phyloP scores from a whole-genome alignment of 2,113 vertebrate species.

The Myiopsitta monachus region DNA sequence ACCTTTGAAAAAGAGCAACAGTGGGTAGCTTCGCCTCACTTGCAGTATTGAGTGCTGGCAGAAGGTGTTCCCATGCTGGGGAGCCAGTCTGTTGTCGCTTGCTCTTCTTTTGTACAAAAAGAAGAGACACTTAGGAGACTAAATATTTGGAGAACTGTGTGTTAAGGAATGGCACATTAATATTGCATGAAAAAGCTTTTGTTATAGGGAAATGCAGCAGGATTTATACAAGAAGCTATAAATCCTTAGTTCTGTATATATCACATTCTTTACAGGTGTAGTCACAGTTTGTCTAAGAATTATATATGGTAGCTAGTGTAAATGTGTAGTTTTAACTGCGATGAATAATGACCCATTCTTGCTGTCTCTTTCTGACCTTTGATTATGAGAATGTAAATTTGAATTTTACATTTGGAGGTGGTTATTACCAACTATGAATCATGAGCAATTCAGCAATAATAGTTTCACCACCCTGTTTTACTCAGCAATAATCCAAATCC shows the following conservation, averaged over 20 bases:
- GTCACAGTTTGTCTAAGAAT: not conserved
- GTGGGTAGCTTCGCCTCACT: not conserved
- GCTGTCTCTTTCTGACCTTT: slow-evolving; percentile 49
- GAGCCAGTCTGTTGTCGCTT: slow-evolving; percentile 38
- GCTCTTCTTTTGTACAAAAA: not conserved
- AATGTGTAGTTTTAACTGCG: slow-evolving; percentile 9
- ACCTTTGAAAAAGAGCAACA: not conserved
- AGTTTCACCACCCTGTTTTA: slow-evolving; percentile 31
- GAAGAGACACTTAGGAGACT: not conserved
- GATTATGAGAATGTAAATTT: slow-evolving; percentile 36
- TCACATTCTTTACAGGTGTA: slow-evolving; percentile 18
- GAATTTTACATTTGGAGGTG: slow-evolving; percentile 28
- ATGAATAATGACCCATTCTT: slow-evolving; percentile 34
- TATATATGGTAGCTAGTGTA: not conserved
- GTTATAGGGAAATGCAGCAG: not conserved
- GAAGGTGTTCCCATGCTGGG: slow-evolving; percentile 29
- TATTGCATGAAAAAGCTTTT: slow-evolving; percentile 51
- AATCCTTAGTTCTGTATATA: not conserved
- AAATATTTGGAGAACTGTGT: slow-evolving; percentile 27
- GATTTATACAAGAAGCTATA: slow-evolving; percentile 33
- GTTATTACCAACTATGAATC: slow-evolving; percentile 48
- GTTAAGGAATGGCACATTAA: not conserved
- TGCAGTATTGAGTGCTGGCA: not conserved
- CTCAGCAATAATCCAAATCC: slow-evolving; percentile 15
- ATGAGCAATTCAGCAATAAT: slow-evolving; percentile 13